A percentile compares a stretch with the other conserved stretches of the same genome.
phyloP scores from a whole-genome alignment of 2,888 invertebrate genomes.

The Drosophila acutilabella region DNA sequence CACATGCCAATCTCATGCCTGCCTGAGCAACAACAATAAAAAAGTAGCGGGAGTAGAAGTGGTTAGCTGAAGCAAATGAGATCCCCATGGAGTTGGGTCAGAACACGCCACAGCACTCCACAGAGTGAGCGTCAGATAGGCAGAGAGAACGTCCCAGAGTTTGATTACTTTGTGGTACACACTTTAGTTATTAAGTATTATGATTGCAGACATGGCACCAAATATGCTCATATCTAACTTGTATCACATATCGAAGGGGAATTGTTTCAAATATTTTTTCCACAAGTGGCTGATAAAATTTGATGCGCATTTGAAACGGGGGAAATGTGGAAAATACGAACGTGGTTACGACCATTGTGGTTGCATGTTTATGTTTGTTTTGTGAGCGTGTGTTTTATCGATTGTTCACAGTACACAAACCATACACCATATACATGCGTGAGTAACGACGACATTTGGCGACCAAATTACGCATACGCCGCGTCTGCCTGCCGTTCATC shows the following conservation, averaged over 20 bases:
- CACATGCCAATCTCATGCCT: conserved; percentile 52
- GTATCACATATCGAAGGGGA: conserved; percentile 48
- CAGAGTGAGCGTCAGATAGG: conserved; percentile 17
- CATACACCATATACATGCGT: conserved; percentile 21
- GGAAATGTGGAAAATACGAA: conserved; percentile 1
- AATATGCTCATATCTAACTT: conserved; percentile 16
- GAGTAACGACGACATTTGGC: conserved; percentile 59
- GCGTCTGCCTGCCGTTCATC: conserved; percentile 31
- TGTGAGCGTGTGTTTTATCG: conserved; percentile 58
- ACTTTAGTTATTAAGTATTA: conserved; percentile 42
- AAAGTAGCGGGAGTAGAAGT: not conserved
- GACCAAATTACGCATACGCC: conserved; percentile 64
- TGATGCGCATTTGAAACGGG: conserved; percentile 57
- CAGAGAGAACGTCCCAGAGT: conserved; percentile 20
- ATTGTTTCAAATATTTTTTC: conserved; percentile 68
- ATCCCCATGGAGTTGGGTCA: conserved; percentile 22
- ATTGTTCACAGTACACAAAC: conserved; percentile 46
- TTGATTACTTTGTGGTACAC: conserved; percentile 70
- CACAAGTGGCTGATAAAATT: conserved; percentile 79
- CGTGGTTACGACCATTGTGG: conserved; percentile 21
- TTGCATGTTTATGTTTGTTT: conserved; percentile 52
- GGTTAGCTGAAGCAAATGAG: conserved; percentile 1
- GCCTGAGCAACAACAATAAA: conserved; percentile 29
- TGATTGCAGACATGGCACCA: conserved; percentile 24
- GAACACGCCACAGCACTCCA: not conserved